Base-by-base conservation (phyloP, 2,113 vertebrate species). In the Gambusia affinis region DNA sequence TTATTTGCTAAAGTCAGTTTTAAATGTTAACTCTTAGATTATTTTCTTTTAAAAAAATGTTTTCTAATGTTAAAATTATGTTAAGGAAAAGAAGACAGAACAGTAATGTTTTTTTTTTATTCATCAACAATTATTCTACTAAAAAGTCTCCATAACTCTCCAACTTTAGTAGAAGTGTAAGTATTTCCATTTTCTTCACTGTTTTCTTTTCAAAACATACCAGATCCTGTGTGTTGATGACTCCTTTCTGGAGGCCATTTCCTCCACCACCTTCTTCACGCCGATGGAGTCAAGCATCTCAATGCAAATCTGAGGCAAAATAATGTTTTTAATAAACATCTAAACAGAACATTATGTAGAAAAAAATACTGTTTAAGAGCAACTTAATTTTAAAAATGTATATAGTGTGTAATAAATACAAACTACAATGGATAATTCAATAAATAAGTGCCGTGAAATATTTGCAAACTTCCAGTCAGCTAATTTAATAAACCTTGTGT, bases 291-390 rank as follows among this genome's bases (percentile, higher is more conserved):
- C 64, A 0, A 60, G 28, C 88, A 90, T 81, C 70, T 90, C 88
- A 1, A 90, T 44, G 35, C 72, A 84, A 8, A 90, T 79, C 88
- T 90, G 19, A 60, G 30, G 35, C 63, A 29, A 70, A 69, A n/a
- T 7, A 11, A 57, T 57, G 44, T 57, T 12, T 57, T 57, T 57
- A 57, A 22, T 17, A n/a, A 57, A 57, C 24, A 57, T 57, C 19
- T n/a, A n/a, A n/a, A 57, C 2, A 7, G 3, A 19, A 47, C 44
- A 17, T 19, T 7, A 47, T 19, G 17, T 1, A 47, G 44, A 47
- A 57, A 57, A 51, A 24, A 57, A 57, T 57, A 57, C 11, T 57
- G 22, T 24, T n/a, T n/a, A 11, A 10, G 19, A 3, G 17, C 22
- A 57, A 57, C 24, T 3, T n/a, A n/a, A 8, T 57, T 7, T 10